A percentile compares a stretch with the other conserved stretches of the same genome.
Evolutionary conservation across 35 echinoderm and acorn worm species (phyloP).

Genomic region (Acanthaster planci): DNA sequence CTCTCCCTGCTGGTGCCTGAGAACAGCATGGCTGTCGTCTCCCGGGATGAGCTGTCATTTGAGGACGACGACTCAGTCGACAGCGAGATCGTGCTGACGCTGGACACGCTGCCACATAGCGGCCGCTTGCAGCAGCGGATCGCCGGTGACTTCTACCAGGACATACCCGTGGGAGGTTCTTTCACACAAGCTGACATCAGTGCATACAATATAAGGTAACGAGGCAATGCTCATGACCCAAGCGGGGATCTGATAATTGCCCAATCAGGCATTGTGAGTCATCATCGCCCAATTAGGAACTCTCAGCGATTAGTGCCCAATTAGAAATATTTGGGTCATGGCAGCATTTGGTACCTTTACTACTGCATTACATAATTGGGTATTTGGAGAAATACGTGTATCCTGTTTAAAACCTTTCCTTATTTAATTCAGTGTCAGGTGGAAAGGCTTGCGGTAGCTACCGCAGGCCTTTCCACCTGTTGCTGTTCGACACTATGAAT

Average conservation of each 20-base stretch:
- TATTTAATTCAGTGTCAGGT: too few species aligned
- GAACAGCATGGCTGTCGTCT: slow-evolving; percentile 53
- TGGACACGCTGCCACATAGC: slow-evolving; percentile 65
- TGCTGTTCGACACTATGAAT: too few species aligned
- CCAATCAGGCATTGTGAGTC: too few species aligned
- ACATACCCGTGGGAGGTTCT: slow-evolving; percentile 32
- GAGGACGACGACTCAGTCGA: slow-evolving; percentile 76
- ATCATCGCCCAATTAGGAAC: too few species aligned
- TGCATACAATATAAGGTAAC: slow-evolving; percentile 84
- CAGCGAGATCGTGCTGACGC: slow-evolving; percentile 57
- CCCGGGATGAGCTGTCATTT: slow-evolving; percentile 69
- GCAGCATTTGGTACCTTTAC: too few species aligned
- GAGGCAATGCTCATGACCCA: neutral
- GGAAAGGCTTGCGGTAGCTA: too few species aligned
- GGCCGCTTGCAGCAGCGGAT: slow-evolving; percentile 68
- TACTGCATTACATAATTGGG: too few species aligned
- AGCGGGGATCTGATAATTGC: neutral
- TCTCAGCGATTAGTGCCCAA: too few species aligned
- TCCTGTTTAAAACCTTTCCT: too few species aligned
- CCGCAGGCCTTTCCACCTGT: too few species aligned
- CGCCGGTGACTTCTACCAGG: slow-evolving; percentile 52
- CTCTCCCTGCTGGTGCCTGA: slow-evolving; percentile 70
- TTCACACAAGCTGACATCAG: slow-evolving; percentile 85
- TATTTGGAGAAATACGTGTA: too few species aligned
- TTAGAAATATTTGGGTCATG: too few species aligned